A percentile compares a stretch with the other conserved stretches of the same genome.
phyloP scores from a whole-genome alignment of 2,888 invertebrate species.

The Cheilosia impressa region DNA sequence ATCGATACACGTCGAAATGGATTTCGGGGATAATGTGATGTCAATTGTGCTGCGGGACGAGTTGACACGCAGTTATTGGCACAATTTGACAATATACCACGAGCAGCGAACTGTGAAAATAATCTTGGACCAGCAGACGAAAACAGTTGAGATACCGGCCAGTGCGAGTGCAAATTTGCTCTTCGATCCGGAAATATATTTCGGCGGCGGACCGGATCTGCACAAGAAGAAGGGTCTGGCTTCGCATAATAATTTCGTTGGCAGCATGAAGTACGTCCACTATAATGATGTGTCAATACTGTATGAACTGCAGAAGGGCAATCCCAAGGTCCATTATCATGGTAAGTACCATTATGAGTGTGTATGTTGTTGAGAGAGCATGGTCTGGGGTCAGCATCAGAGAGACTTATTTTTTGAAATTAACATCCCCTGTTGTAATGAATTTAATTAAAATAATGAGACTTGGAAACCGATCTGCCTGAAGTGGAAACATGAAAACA shows the following conservation, averaged over 20 bases:
- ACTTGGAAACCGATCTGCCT: neutral
- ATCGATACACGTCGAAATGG: conserved; percentile 93
- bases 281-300: conserved; percentile 96
- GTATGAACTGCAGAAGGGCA: conserved; percentile 92
- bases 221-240: conserved; percentile 92
- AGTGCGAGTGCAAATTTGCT: conserved; percentile 88
- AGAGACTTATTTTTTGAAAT: neutral
- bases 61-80: conserved; percentile 92
- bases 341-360: conserved; percentile 79
- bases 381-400: neutral
- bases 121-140: conserved; percentile 89
- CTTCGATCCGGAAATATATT: conserved; percentile 97
- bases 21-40: conserved; percentile 92
- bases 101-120: conserved; percentile 89
- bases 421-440: neutral
- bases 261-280: conserved; percentile 95
- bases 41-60: conserved; percentile 88
- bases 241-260: conserved; percentile 93
- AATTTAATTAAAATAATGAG: conserved; percentile 2
- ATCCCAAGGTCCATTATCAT: conserved; percentile 93
- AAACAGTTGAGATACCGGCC: conserved; percentile 88
- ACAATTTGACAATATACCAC: conserved; percentile 94
- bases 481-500: neutral
- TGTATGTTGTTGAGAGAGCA: neutral
- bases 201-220: conserved; percentile 94